Evolutionary conservation across 2,113 vertebrate genomes (phyloP).

Genomic region (Platysternon megacephalum): DNA sequence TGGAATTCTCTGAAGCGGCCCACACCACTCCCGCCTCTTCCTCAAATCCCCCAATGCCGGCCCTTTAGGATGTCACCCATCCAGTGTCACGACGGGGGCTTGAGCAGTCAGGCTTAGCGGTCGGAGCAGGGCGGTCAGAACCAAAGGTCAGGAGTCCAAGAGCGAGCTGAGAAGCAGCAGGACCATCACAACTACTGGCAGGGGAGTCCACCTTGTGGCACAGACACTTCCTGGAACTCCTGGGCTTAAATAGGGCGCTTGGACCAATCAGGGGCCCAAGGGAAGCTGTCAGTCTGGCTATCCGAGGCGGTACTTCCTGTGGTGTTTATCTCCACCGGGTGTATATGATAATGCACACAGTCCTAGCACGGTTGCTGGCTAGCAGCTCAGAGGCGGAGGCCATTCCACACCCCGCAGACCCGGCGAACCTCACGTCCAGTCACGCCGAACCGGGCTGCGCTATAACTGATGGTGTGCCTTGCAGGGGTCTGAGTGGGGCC

Average conservation of each 20-base stretch:
- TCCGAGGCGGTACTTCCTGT: neutral
- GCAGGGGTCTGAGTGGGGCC: neutral
- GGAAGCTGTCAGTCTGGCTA: neutral
- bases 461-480: too few species aligned
- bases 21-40: neutral
- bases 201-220: neutral
- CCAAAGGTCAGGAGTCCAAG: neutral
- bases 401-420: accelerated
- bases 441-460: neutral
- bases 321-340: neutral
- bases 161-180: neutral
- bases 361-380: neutral
- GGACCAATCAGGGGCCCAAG: neutral
- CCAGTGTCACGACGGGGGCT: neutral
- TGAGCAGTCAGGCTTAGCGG: neutral
- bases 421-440: too few species aligned
- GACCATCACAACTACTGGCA: neutral
- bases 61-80: neutral
- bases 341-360: neutral
- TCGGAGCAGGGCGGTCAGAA: neutral
- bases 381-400: accelerated
- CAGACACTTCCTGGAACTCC: neutral
- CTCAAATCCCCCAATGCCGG: neutral
- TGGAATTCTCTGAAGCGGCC: too few species aligned
- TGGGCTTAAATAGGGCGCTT: neutral